Base-by-base conservation (phyloP, 1,140 invertebrate species). In the Brachionus rotundiformis region DNA sequence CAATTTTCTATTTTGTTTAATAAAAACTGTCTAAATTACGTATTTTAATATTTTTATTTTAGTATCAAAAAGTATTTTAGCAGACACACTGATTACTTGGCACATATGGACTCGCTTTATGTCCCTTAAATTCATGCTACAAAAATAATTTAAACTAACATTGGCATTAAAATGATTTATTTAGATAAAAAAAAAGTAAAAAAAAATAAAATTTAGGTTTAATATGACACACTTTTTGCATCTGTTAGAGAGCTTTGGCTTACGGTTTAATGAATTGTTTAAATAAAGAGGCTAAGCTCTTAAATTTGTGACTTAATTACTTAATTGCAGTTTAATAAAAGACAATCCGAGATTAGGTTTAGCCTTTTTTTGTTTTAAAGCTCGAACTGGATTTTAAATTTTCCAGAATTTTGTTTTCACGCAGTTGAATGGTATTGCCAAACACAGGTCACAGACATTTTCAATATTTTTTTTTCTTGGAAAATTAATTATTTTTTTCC, bases 221-320 rank as follows among this genome's bases (percentile, higher is more conserved):
- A 54, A 54, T 54, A 54, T 54, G 47, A 54, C 47, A 54, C 47
- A 54, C 47, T 54, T 54, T 23, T 54, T 41, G 39, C 47, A 54
- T 54, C 47, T 54, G 47, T 19, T 54, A 19, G 3, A 19, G 10
- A 25, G 47, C 3, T 19, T 54, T 54, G 16, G 19, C 23, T 25
- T 19, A 54, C 19, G 19, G 5, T 54, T 54, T 54, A 54, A 54
- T 19, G 23, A 19, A 54, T 8, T 11, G n/a, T 41, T 41, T 41
- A 41, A 41, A 41, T 41, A 41, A 54, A 16, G 23, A 54, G 47
- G 4, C 47, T 54, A 19, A 54, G 47, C 47, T 19, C 23, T 4
- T 19, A 23, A 23, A 54, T 16, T 54, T 54, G 47, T 54, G 47
- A 54, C 47, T 54, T 54, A 54, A 54, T 54, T 54, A 54, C 47